Evolutionary conservation across 2,797 vertebrate species (phyloP).

Genomic region (Sparidentex hasta): DNA sequence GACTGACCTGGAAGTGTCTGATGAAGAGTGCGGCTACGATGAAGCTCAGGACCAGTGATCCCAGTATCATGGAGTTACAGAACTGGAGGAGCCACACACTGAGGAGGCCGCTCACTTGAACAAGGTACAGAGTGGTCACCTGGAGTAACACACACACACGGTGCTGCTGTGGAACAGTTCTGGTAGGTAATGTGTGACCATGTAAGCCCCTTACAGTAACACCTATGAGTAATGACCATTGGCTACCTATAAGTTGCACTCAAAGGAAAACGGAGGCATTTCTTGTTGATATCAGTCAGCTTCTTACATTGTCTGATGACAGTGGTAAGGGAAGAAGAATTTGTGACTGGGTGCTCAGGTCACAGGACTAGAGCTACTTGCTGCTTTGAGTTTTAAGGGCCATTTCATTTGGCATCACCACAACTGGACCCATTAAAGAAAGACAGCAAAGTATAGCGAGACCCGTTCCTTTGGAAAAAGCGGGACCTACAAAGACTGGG

Average conservation of each 20-base stretch:
- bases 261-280: not conserved
- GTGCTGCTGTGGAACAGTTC: not conserved
- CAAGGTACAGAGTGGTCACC: constrained; percentile 90
- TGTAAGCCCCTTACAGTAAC: not conserved
- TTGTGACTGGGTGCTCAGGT: not conserved
- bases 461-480: not conserved
- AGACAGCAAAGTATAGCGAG: not conserved
- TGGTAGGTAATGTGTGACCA: not conserved
- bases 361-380: no score
- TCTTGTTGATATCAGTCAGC: not conserved
- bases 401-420: not conserved
- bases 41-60: constrained; percentile 95
- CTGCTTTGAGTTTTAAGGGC: not conserved
- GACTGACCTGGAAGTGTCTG: constrained; percentile 90
- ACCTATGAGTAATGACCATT: not conserved
- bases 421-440: not conserved
- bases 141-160: constrained; percentile 62
- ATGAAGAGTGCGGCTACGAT: constrained; percentile 90
- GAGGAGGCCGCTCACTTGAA: constrained; percentile 90
- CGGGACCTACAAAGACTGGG: not conserved
- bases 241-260: not conserved
- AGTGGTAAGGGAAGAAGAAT: not conserved
- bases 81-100: constrained; percentile 96
- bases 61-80: constrained; percentile 96
- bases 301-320: no score